phyloP scores from a whole-genome alignment of 2,113 vertebrate species.

The Lamprologus speciosus region DNA sequence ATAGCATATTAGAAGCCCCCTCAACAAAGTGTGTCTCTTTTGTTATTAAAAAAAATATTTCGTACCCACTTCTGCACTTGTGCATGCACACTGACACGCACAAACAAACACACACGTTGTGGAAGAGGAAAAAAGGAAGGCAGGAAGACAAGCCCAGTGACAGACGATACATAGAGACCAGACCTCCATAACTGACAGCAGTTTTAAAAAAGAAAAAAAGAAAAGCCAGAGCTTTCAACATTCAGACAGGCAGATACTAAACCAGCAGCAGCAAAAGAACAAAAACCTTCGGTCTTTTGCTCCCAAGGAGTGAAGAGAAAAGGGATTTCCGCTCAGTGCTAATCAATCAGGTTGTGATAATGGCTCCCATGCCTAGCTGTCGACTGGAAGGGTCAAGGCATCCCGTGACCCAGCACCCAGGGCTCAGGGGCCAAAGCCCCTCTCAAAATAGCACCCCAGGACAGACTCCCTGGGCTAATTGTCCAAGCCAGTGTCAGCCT shows the following conservation, averaged over 20 bases:
- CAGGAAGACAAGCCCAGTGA: background rate
- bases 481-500: conserved; percentile 72
- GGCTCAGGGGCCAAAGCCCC: conserved; percentile 60
- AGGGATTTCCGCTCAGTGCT: conserved; percentile 75
- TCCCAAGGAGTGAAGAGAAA: conserved; percentile 52
- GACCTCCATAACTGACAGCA: conserved; percentile 19
- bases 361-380: conserved; percentile 74
- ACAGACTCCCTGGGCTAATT: conserved; percentile 72
- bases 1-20: background rate
- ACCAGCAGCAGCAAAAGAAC: conserved; percentile 46
- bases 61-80: background rate
- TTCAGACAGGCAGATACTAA: conserved; percentile 14
- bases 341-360: conserved; percentile 80
- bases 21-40: background rate
- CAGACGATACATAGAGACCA: background rate
- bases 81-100: background rate
- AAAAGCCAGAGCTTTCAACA: background rate
- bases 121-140: background rate
- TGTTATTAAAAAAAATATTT: background rate
- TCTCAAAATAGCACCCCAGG: conserved; percentile 71
- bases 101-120: background rate
- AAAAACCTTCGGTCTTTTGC: conserved; percentile 52
- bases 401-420: conserved; percentile 72
- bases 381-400: conserved; percentile 75
- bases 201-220: background rate